Evolutionary conservation across 2,888 invertebrate genomes (phyloP).

Genomic region (Thumatha senex): DNA sequence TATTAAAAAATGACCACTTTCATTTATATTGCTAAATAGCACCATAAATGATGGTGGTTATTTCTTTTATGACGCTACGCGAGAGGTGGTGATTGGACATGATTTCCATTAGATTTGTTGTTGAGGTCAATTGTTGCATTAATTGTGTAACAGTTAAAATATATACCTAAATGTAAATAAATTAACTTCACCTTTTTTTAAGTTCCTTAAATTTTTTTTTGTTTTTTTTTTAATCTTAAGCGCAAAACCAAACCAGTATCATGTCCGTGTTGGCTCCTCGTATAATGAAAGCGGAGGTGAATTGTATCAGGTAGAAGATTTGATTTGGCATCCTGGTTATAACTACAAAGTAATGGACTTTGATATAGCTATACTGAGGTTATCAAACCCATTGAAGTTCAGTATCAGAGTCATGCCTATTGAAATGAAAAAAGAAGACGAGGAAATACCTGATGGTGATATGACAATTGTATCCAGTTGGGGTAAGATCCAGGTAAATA

Average conservation of each 20-base stretch:
- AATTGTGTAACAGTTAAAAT: too few relatives aligned
- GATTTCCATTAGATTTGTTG: too few relatives aligned
- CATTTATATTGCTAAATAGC: too few relatives aligned
- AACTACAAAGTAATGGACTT: conserved; percentile 77
- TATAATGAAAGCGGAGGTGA: conserved; percentile 72
- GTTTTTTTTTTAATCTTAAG: conserved; percentile 38
- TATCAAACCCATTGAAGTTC: conserved; percentile 74
- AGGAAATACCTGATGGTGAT: conserved; percentile 64
- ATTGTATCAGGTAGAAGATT: conserved; percentile 70
- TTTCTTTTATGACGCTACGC: too few relatives aligned
- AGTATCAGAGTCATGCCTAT: conserved; percentile 67
- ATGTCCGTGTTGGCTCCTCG: conserved; percentile 82
- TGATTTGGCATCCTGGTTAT: conserved; percentile 80
- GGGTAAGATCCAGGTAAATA: conserved; percentile 62
- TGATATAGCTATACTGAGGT: conserved; percentile 83
- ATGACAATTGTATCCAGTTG: conserved; percentile 69
- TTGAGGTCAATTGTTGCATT: too few relatives aligned
- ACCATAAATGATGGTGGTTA: too few relatives aligned
- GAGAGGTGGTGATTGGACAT: too few relatives aligned
- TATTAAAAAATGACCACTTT: too few relatives aligned
- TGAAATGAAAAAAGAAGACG: conserved; percentile 58
- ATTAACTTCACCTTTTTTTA: too few relatives aligned
- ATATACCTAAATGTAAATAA: too few relatives aligned
- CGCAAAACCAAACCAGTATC: conserved; percentile 41
- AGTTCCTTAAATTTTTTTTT: neutral